phyloP scores from a whole-genome alignment of 2,888 invertebrate species.

The Pachymerium ferrugineum region DNA sequence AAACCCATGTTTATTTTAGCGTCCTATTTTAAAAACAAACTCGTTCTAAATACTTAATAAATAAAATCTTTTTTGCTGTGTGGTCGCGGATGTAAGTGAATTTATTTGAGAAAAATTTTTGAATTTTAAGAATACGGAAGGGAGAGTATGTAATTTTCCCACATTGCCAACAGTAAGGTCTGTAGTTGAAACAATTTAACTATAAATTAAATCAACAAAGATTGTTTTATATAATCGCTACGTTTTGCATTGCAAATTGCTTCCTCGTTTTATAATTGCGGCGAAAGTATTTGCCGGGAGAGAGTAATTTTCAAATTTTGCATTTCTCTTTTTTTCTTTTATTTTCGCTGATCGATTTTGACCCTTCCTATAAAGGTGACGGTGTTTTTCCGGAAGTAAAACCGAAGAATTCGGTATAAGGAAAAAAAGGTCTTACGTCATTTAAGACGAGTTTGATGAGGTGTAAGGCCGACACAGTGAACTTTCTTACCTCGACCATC shows the following conservation, averaged over 20 bases:
- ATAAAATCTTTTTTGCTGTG: not conserved
- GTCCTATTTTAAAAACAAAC: not conserved
- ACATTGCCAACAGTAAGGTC: too few species aligned
- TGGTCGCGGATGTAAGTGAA: not conserved
- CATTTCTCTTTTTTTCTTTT: not conserved
- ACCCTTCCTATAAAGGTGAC: not conserved
- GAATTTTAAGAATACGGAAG: too few species aligned
- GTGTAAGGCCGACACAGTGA: slow-evolving; percentile 27
- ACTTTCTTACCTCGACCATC: slow-evolving; percentile 25
- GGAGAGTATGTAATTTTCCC: too few species aligned
- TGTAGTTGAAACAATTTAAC: too few species aligned
- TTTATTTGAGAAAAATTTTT: too few species aligned
- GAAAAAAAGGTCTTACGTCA: not conserved
- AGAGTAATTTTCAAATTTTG: not conserved
- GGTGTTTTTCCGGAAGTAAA: slow-evolving; percentile 22
- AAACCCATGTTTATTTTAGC: not conserved
- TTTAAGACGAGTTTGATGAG: not conserved
- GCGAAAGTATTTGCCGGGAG: too few species aligned
- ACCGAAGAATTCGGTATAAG: not conserved
- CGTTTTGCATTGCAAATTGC: too few species aligned
- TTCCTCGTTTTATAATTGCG: too few species aligned
- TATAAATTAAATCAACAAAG: too few species aligned
- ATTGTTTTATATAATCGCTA: too few species aligned
- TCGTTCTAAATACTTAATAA: not conserved
- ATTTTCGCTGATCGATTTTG: slow-evolving; percentile 10